Evolutionary conservation across 2,888 invertebrate genomes (phyloP), one percentile per base, ranked within the genome.

Genomic region (Drosophila barbarae): DNA sequence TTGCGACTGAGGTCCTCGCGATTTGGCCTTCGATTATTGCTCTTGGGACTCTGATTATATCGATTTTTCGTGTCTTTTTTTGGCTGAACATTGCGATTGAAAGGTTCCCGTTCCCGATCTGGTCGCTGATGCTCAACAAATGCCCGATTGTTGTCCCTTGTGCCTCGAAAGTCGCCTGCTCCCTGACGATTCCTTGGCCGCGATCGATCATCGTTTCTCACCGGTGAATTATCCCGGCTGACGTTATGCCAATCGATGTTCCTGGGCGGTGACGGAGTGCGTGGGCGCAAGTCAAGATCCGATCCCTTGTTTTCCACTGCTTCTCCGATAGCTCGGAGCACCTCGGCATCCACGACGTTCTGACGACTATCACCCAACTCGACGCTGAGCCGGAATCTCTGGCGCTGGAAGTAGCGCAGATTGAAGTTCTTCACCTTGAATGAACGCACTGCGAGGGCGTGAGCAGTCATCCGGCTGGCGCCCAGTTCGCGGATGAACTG

Each of bases 191-290:
- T 42, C 9, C 52, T 47, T 38, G 55, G 28, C 12, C 36, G 38
- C 2, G 52, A 35, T 35, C 54, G 61, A 9, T 57, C 38, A 2
- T 61, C 18, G 1, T 10, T 35, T 8, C 10, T 21, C 3, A 3
- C 15, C 6, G 57, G 44, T 8, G 42, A 23, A 21, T 8, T 12
- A 8, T 53, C 41, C 3, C 41, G 47, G 13, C 28, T 49, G 18
- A 23, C n/a, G 12, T 21, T 54, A 57, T 69, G 58, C 76, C 77
- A 80, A 49, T 77, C 47, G 6, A 79, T 71, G 39, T 77, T 52
- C 21, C 65, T 53, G 7, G 82, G 75, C 7, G 79, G 75, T 15
- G 77, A 55, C n/a, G 73, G 71, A 5, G 82, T 70, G 5, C 34
- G 46, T 1, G 70, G 67, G 0, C 50, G 59, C 10, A 49, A 39